Evolutionary conservation across 2,888 invertebrate genomes (phyloP).

Genomic region (Andricus quercusramuli): DNA sequence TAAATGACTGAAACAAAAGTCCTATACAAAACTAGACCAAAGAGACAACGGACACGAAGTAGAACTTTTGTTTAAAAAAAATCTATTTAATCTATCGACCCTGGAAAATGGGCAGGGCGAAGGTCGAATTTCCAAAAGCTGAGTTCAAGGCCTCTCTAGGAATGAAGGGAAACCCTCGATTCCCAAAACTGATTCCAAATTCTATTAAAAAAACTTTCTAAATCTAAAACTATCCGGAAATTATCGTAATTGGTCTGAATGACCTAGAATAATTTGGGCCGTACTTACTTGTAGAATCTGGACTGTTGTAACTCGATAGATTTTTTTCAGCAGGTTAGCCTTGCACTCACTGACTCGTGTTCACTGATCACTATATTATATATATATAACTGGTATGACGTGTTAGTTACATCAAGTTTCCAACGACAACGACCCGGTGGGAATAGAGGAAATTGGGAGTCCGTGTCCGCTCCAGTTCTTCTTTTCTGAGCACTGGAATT

Average conservation of each 20-base stretch:
- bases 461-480: no score
- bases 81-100: not conserved
- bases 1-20: no score
- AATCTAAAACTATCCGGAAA: no score
- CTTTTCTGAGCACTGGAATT: no score
- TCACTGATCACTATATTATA: not conserved
- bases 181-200: no score
- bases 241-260: no score
- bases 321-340: conserved; percentile 6
- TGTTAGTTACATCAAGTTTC: not conserved
- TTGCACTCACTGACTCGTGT: conserved; percentile 13
- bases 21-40: no score
- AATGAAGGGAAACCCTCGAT: no score
- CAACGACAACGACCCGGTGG: not conserved
- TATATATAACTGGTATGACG: not conserved
- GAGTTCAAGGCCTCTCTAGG: not conserved
- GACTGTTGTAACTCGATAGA: not conserved
- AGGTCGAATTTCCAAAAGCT: not conserved
- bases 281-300: not conserved
- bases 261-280: no score
- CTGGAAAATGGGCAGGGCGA: not conserved
- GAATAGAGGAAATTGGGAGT: no score
- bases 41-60: not conserved
- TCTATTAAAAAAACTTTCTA: no score
- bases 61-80: not conserved